Base-by-base conservation (phyloP, 2,113 vertebrate species). In the Panthera tigris region DNA sequence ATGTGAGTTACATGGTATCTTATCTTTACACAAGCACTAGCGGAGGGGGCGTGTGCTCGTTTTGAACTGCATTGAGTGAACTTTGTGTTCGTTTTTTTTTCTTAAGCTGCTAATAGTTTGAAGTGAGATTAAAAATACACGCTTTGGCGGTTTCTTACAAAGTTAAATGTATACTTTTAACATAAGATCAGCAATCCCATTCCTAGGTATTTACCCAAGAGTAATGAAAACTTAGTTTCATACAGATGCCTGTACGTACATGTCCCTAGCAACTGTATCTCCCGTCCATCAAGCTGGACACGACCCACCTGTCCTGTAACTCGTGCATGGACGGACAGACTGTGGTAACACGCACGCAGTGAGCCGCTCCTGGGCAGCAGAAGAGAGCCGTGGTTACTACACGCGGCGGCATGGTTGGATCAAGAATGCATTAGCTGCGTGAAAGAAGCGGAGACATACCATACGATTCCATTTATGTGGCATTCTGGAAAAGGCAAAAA, bases 141-240 rank as follows among this genome's bases (percentile, higher is more conserved):
- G 86, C 79, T 79, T 66, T 71, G 83, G 11, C 63, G 79, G 27
- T 76, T 93, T 61, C 50, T 63, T 79, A 50, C 7, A 65, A 90
- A 96, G 19, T 94, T 82, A 89, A 76, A 97, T 13, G 36, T 57
- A 80, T 0, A 50, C 36, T 80, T 92, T 69, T 94, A 78, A 71
- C 25, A 55, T 81, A 48, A 16, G 91, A 69, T 48, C 71, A 78
- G 71, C 36, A 65, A 7, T 57, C 80, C 4, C 23, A 61, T 50
- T 87, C 11, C 36, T 57, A 69, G 31, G 27, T 71, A 29, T 36
- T 92, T 79, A 95, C 86, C 3, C 10, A 95, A 93, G 16, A 81
- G 88, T 89, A 94, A n/a, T 39, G 68, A 89, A 78, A 90, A 50
- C 2, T 61, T 73, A 23, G 0, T 1, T 65, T 91, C 82, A 61